Evolutionary conservation across 1,140 invertebrate genomes (phyloP).

Genomic region (Drosophila sp.): DNA sequence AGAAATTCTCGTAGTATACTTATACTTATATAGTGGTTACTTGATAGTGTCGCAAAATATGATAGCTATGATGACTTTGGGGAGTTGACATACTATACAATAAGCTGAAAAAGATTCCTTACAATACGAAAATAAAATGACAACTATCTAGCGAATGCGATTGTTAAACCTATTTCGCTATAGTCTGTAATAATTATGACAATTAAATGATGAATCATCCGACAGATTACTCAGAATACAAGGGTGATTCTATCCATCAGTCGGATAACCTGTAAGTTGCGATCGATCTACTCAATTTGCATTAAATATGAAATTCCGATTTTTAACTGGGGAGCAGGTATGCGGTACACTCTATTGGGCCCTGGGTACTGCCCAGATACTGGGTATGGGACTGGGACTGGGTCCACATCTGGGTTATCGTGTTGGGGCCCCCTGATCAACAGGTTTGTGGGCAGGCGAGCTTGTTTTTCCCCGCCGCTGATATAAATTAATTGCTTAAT

Average conservation of each 20-base stretch:
- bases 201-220: conserved; percentile 27
- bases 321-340: conserved; percentile 7
- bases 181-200: conserved; percentile 10
- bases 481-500: conserved; percentile 83
- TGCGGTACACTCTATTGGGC: conserved; percentile 32
- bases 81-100: not conserved
- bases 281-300: conserved; percentile 14
- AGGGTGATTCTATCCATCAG: conserved; percentile 1
- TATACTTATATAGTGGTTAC: too few relatives aligned
- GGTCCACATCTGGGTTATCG: conserved; percentile 39
- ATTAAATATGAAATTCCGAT: conserved; percentile 7
- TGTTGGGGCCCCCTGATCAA: conserved; percentile 51
- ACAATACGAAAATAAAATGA: conserved; percentile 8
- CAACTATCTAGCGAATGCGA: conserved; percentile 3
- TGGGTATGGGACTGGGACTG: conserved; percentile 28
- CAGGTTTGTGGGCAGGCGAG: conserved; percentile 68
- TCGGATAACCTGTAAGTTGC: conserved; percentile 8
- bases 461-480: conserved; percentile 70
- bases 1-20: too few relatives aligned
- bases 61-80: conserved; percentile 1
- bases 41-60: not conserved
- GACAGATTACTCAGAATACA: conserved; percentile 14
- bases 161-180: conserved; percentile 12
- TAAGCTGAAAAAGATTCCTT: not conserved
- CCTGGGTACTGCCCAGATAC: conserved; percentile 58